These are phyloP conservation scores for Dinoponera quadriceps DNA, from an alignment of 1,140 invertebrate genomes.

Conservation along the genomic window DNA sequence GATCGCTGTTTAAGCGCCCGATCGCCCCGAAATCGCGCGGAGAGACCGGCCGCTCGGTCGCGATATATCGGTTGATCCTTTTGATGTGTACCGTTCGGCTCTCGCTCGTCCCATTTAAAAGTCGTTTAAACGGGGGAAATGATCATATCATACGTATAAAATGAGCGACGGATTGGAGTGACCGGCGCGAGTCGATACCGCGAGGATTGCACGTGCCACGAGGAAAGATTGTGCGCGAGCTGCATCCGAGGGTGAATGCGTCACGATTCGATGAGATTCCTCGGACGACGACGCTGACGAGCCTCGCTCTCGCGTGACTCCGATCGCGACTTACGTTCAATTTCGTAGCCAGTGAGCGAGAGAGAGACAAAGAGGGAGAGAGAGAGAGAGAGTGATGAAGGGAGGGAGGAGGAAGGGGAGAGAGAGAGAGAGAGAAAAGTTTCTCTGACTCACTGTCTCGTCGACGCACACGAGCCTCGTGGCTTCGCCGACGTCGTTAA, in stretches of 20 bases:
- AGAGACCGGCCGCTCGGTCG: no score
- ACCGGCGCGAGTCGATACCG: no score
- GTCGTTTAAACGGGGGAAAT: no score
- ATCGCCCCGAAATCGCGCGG: no score
- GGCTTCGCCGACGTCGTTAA: slow-evolving; percentile 42
- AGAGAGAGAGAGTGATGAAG: neutral
- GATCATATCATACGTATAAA: no score
- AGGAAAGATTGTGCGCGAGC: neutral
- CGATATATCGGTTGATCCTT: no score
- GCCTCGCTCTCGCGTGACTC: slow-evolving; percentile 27
- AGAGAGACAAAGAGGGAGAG: neutral
- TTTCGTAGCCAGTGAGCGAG: slow-evolving; percentile 1
- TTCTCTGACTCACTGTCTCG: slow-evolving; percentile 49
- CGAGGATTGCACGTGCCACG: neutral
- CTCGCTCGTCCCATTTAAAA: no score
- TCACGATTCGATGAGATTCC: slow-evolving; percentile 11
- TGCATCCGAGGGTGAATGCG: neutral
- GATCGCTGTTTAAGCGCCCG: no score
- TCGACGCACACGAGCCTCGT: slow-evolving; percentile 17
- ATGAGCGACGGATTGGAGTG: neutral
- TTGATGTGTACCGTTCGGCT: no score
- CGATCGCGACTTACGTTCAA: slow-evolving; percentile 22
- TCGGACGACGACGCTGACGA: neutral
- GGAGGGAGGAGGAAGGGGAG: neutral
- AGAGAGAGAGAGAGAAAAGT: slow-evolving; percentile 10